Evolutionary conservation across 1,140 invertebrate genomes (phyloP).

Genomic region (Cyrtorhinus lividipennis): DNA sequence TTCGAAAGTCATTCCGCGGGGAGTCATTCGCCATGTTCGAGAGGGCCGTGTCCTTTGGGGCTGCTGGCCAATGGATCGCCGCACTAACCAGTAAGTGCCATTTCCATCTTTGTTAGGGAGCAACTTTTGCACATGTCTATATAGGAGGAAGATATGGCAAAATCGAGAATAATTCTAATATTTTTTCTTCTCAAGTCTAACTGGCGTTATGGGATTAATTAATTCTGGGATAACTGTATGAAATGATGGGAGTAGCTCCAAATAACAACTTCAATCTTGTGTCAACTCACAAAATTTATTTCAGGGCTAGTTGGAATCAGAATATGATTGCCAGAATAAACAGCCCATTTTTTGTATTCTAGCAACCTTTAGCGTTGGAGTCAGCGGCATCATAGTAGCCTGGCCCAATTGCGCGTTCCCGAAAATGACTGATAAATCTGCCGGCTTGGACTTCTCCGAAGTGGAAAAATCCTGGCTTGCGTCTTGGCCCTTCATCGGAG

Average conservation of each 20-base stretch:
- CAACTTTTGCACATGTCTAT: too few relatives aligned
- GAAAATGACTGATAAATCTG: neutral
- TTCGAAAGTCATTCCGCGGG: too few relatives aligned
- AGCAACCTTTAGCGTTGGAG: neutral
- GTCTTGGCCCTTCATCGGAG: slow-evolving; percentile 19
- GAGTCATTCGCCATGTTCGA: neutral
- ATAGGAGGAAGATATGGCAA: too few relatives aligned
- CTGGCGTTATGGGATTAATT: too few relatives aligned
- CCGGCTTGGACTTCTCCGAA: neutral
- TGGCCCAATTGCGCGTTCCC: slow-evolving; percentile 16
- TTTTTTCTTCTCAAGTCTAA: too few relatives aligned
- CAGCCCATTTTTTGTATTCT: neutral
- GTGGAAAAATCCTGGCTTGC: slow-evolving; percentile 20
- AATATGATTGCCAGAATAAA: neutral
- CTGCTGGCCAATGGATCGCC: neutral
- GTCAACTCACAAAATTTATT: too few relatives aligned
- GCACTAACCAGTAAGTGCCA: neutral
- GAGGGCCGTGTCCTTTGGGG: neutral
- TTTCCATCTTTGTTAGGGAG: too few relatives aligned
- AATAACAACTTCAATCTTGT: too few relatives aligned
- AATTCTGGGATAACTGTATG: too few relatives aligned
- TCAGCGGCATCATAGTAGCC: neutral
- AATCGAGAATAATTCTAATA: too few relatives aligned
- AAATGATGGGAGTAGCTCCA: too few relatives aligned
- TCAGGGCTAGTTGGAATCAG: too few relatives aligned